Conservation (phyloP, 2,113 vertebrate genomes). For the Serilophus lunatus region DNA sequence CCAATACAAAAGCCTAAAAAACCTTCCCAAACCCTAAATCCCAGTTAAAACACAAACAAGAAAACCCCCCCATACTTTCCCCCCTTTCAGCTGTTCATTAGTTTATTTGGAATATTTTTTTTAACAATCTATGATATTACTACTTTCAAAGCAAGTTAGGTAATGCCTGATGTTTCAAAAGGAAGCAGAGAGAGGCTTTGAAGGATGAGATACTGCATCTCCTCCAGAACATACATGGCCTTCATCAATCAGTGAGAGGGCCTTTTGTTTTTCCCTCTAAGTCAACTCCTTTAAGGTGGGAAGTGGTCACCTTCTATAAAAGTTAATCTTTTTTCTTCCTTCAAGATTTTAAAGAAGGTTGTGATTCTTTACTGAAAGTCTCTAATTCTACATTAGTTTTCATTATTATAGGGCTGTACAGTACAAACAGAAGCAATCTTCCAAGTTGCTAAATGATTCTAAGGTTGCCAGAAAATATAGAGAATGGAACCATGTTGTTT, state of each 20-base stretch:
- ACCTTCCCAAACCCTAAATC: rapidly evolving
- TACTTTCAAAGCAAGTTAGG: background rate
- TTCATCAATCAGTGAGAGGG: background rate
- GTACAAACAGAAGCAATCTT: background rate
- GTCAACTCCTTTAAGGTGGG: background rate
- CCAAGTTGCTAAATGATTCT: background rate
- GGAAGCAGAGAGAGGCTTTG: background rate
- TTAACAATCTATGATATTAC: background rate
- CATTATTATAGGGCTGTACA: background rate
- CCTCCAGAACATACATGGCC: background rate
- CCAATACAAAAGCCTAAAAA: background rate
- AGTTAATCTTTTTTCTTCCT: background rate
- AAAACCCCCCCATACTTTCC: rapidly evolving
- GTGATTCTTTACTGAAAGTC: background rate
- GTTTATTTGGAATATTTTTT: background rate
- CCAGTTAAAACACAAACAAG: background rate
- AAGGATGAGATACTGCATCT: background rate
- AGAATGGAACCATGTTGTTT: background rate
- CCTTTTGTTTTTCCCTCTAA: background rate
- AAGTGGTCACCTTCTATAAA: background rate
- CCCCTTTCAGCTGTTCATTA: background rate
- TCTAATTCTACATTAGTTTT: background rate
- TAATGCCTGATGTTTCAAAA: background rate
- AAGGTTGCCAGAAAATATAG: background rate
- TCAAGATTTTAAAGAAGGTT: background rate